These are phyloP conservation scores for Eurystomus gularis DNA, from an alignment of 2,113 vertebrate genomes.

Conservation along the genomic window DNA sequence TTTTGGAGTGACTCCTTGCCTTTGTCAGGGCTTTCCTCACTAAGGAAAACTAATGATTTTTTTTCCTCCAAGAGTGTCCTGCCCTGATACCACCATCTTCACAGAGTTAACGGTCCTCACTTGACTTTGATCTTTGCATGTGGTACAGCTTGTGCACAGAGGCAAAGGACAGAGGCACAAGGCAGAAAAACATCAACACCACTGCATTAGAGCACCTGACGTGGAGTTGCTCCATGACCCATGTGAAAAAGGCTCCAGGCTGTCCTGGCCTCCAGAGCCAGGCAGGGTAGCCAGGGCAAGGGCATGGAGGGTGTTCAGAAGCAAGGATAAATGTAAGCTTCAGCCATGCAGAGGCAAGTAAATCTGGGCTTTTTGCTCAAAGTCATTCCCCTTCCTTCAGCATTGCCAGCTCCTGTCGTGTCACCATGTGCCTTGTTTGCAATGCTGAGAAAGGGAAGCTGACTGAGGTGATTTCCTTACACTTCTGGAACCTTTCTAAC, in stretches of 20 bases:
- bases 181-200: neutral
- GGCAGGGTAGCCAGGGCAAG: neutral
- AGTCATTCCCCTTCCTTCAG: neutral
- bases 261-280: neutral
- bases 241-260: neutral
- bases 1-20: neutral
- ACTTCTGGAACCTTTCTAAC: neutral
- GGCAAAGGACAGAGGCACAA: neutral
- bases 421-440: neutral
- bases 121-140: neutral
- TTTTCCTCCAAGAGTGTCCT: neutral
- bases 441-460: neutral
- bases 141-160: neutral
- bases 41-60: neutral
- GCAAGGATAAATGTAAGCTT: neutral
- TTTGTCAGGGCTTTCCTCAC: neutral
- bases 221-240: neutral
- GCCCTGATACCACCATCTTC: neutral
- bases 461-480: neutral
- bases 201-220: neutral
- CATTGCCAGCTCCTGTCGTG: fast-evolving
- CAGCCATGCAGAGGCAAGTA: neutral
- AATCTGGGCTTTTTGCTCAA: neutral
- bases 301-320: neutral
- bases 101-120: neutral